Conservation (phyloP, 2,888 invertebrate species). For the Xanthia togata region DNA sequence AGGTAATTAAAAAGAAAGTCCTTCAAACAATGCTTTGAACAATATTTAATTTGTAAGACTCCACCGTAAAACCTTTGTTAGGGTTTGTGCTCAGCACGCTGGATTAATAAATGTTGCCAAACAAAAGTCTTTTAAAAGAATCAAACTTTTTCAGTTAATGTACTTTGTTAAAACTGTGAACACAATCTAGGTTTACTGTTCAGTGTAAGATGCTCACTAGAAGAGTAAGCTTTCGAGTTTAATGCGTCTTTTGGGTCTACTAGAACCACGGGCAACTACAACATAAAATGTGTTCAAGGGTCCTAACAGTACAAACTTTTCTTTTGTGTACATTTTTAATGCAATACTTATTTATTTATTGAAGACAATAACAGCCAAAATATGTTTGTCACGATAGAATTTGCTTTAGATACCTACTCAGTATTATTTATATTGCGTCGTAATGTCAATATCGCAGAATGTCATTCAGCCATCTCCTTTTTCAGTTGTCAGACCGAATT, state of each 20-base stretch:
- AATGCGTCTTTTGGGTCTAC: conserved; percentile 21
- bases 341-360: conserved; percentile 6
- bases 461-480: background rate
- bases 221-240: conserved; percentile 19
- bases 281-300: conserved; percentile 14
- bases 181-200: conserved; percentile 16
- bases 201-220: background rate
- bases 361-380: background rate
- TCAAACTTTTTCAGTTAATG: conserved; percentile 31
- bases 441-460: background rate
- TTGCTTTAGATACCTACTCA: background rate
- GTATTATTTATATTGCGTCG: background rate
- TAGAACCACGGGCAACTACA: conserved; percentile 2
- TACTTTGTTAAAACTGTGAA: conserved; percentile 31
- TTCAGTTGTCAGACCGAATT: too few relatives aligned
- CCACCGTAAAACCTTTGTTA: conserved; percentile 6
- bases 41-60: conserved; percentile 18
- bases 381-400: background rate
- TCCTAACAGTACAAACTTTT: conserved; percentile 22
- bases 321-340: conserved; percentile 24
- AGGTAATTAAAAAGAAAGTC: background rate
- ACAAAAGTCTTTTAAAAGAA: conserved; percentile 9
- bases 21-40: background rate
- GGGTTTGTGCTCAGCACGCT: background rate
- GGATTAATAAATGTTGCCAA: conserved; percentile 20